Percentiles rank a stretch among this genome's conserved stretches.
These are phyloP conservation scores for Drosophila arizonae DNA, from an alignment of 1,140 invertebrate genomes.

Conservation along the genomic window DNA sequence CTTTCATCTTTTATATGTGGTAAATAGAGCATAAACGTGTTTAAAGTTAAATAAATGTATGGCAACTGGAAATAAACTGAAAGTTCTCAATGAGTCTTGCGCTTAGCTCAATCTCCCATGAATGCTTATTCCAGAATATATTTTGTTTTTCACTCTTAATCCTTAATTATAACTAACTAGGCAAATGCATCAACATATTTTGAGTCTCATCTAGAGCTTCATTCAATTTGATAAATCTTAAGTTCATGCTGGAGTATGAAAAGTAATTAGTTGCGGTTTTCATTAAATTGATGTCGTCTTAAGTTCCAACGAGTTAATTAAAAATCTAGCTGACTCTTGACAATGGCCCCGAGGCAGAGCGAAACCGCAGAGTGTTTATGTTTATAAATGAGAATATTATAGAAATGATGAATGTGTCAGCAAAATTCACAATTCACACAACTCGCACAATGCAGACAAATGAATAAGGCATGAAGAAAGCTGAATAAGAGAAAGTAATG, in stretches of 20 bases:
- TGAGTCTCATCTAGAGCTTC: not conserved
- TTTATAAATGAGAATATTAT: constrained; percentile 29
- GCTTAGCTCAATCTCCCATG: too few species aligned
- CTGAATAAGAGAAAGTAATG: not conserved
- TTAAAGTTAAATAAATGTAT: too few species aligned
- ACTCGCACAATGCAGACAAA: not conserved
- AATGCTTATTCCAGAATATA: too few species aligned
- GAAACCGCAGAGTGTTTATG: constrained; percentile 18
- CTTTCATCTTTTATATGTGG: not conserved
- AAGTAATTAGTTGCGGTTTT: constrained; percentile 7
- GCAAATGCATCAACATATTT: not conserved
- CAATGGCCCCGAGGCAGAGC: constrained; percentile 21
- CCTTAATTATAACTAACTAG: too few species aligned
- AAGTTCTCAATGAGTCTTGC: too few species aligned
- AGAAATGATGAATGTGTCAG: constrained; percentile 29
- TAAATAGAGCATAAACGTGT: too few species aligned
- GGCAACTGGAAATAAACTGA: too few species aligned
- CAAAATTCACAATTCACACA: constrained; percentile 4
- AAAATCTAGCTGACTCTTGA: constrained; percentile 29
- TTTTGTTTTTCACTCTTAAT: too few species aligned
- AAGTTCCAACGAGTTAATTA: constrained; percentile 60
- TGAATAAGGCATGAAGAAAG: not conserved
- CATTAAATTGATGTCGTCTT: constrained; percentile 23
- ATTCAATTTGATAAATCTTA: not conserved
- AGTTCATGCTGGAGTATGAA: not conserved